phyloP scores from a whole-genome alignment of 2,797 vertebrate genomes.

The Rallus crepitans region DNA sequence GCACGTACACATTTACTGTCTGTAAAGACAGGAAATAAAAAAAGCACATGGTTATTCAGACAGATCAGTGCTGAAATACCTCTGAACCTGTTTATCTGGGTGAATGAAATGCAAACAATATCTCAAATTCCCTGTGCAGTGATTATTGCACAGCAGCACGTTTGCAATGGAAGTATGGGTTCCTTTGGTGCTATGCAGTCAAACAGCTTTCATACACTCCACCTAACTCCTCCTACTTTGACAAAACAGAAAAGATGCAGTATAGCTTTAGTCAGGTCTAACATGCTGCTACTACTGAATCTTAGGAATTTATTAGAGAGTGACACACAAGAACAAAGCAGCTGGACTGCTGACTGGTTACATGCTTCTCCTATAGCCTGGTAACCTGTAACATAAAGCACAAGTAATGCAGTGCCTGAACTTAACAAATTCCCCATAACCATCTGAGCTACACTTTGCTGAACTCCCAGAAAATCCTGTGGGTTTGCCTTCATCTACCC shows the following conservation, averaged over 20 bases:
- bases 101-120: neutral
- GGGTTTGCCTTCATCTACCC: neutral
- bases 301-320: neutral
- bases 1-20: conserved; percentile 94
- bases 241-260: neutral
- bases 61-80: neutral
- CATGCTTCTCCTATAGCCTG: neutral
- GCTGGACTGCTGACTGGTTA: neutral
- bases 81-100: neutral
- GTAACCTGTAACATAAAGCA: neutral
- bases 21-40: conserved; percentile 51
- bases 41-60: neutral
- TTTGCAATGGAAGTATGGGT: neutral
- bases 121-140: neutral
- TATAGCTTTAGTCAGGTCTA: neutral
- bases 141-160: neutral
- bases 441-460: neutral
- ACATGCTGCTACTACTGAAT: neutral
- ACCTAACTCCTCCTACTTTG: neutral
- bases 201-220: neutral
- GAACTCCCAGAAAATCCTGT: neutral
- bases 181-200: neutral
- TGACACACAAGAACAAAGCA: neutral
- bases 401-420: neutral
- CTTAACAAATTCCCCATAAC: neutral